Percentiles rank a stretch among this genome's conserved stretches.
Conservation (phyloP, 23 tunicate genomes). For the Halocynthia aurantium region DNA sequence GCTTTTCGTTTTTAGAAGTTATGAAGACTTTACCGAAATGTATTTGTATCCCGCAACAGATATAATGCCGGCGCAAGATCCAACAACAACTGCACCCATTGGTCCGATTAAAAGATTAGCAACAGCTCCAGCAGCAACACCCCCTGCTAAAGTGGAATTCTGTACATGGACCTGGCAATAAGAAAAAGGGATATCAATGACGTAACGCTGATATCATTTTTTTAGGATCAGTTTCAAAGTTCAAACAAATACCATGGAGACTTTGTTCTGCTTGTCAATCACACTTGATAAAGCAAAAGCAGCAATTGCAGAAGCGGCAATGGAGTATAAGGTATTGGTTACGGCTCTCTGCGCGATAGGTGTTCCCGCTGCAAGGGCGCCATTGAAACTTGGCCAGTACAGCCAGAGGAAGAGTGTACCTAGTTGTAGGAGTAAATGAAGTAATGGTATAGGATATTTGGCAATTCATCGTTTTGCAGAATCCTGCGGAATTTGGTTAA, state of each 20-base stretch:
- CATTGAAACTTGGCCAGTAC: conserved; percentile 98
- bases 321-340: conserved; percentile 22
- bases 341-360: conserved; percentile 18
- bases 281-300: conserved; percentile 16
- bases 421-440: not conserved
- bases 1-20: no score
- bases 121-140: conserved; percentile 85
- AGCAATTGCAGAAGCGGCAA: conserved; percentile 15
- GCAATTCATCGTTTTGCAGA: no score
- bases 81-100: conserved; percentile 42
- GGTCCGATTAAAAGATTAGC: conserved; percentile 56
- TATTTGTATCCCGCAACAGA: conserved; percentile 74
- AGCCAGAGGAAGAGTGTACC: conserved; percentile 98
- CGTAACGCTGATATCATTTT: not conserved
- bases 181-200: no score
- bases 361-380: conserved; percentile 53
- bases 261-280: conserved; percentile 5
- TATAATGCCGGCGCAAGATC: conserved; percentile 50
- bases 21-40: conserved; percentile 39
- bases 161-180: conserved; percentile 63
- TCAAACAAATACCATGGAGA: conserved; percentile 11
- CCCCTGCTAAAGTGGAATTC: conserved; percentile 87
- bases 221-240: not conserved
- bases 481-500: no score
- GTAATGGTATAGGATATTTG: not conserved